A percentile compares a stretch with the other conserved stretches of the same genome.
Evolutionary conservation across 2,113 vertebrate species (phyloP).

Genomic region (Orycteropus afer): DNA sequence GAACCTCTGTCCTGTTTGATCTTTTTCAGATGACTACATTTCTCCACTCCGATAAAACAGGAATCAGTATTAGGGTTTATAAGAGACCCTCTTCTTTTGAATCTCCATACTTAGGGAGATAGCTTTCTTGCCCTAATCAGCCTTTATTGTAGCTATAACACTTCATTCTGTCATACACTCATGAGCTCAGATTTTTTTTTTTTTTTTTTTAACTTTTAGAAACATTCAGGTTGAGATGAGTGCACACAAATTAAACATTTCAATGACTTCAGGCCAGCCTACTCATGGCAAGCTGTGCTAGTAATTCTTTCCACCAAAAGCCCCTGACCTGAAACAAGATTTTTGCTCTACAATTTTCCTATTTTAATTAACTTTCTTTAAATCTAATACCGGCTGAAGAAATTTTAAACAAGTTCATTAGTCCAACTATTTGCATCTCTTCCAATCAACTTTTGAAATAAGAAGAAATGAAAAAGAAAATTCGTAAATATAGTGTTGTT

Average conservation of each 20-base stretch:
- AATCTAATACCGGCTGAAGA: slow-evolving; percentile 63
- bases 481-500: not conserved
- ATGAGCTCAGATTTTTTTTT: not conserved
- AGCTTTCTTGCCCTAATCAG: not conserved
- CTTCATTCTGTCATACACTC: not conserved
- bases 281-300: slow-evolving; percentile 53
- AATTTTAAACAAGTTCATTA: slow-evolving; percentile 60
- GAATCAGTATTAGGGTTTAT: not conserved
- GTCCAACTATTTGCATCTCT: slow-evolving; percentile 32
- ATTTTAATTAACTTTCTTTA: slow-evolving; percentile 72
- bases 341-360: slow-evolving; percentile 33
- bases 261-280: not conserved
- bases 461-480: slow-evolving; percentile 32
- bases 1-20: not conserved
- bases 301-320: slow-evolving; percentile 72
- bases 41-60: not conserved
- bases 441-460: slow-evolving; percentile 35
- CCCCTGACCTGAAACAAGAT: slow-evolving; percentile 47
- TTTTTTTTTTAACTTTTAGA: slow-evolving; percentile 42
- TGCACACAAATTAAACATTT: slow-evolving; percentile 64
- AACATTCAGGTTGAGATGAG: slow-evolving; percentile 59
- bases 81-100: not conserved
- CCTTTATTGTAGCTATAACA: not conserved
- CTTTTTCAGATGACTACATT: not conserved
- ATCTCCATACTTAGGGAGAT: not conserved